Evolutionary conservation across 1,140 invertebrate species (phyloP).

Genomic region (Lerema accius): DNA sequence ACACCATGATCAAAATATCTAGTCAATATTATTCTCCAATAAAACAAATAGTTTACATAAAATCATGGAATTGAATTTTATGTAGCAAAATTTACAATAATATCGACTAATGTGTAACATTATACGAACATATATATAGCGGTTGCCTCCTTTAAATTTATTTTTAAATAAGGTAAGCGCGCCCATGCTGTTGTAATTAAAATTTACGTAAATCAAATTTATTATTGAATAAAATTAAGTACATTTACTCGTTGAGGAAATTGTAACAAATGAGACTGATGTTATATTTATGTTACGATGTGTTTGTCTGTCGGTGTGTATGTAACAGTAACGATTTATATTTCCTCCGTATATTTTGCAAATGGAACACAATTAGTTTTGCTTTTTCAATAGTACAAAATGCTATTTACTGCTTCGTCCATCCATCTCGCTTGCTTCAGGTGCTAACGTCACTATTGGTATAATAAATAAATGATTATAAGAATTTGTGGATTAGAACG

Average conservation of each 20-base stretch:
- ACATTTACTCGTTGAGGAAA: conserved; percentile 24
- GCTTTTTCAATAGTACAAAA: conserved; percentile 50
- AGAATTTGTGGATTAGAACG: conserved; percentile 27
- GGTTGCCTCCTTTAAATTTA: conserved; percentile 44
- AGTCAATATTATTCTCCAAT: conserved; percentile 53
- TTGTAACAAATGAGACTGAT: conserved; percentile 63
- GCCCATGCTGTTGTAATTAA: conserved; percentile 25
- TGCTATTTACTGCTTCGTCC: conserved; percentile 55
- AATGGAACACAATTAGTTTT: conserved; percentile 17
- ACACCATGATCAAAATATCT: conserved; percentile 51
- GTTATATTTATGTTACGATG: conserved; percentile 54
- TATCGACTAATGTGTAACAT: conserved; percentile 29
- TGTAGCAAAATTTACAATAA: conserved; percentile 32
- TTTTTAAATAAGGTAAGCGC: conserved; percentile 37
- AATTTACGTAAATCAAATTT: conserved; percentile 27
- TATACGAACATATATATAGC: conserved; percentile 11
- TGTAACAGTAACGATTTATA: not conserved
- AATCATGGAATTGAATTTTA: conserved; percentile 31
- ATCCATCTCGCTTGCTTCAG: conserved; percentile 61
- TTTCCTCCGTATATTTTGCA: not conserved
- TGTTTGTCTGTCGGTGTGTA: conserved; percentile 24
- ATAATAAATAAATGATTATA: conserved; percentile 37
- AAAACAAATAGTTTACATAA: conserved; percentile 23
- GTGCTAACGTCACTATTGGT: conserved; percentile 48
- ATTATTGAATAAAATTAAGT: conserved; percentile 24